A percentile compares a stretch with the other conserved stretches of the same genome.
Conservation (phyloP, 1,140 invertebrate species). For the Atta colombica region DNA sequence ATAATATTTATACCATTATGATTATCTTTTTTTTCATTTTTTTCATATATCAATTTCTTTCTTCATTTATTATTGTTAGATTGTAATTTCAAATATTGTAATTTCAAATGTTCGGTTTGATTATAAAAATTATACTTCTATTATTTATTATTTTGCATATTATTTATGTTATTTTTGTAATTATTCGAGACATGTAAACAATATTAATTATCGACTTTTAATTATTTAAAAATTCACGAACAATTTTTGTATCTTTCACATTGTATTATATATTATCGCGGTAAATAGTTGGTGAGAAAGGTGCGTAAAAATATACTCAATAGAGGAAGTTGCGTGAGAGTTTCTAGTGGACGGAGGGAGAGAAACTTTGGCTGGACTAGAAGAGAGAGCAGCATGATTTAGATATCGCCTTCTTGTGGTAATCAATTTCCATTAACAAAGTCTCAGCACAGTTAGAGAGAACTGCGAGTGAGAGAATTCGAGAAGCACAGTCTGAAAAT, state of each 20-base stretch:
- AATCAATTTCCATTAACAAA: constrained; percentile 85
- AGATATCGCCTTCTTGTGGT: constrained; percentile 83
- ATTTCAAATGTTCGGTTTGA: background rate
- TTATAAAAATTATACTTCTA: background rate
- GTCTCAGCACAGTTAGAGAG: constrained; percentile 69
- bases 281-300: constrained; percentile 52
- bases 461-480: constrained; percentile 46
- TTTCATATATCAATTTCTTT: background rate
- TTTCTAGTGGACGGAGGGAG: constrained; percentile 25
- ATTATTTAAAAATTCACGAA: constrained; percentile 5
- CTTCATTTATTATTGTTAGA: background rate
- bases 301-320: constrained; percentile 46
- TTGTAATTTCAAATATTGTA: background rate
- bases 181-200: background rate
- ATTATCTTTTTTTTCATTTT: too few species aligned
- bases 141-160: background rate
- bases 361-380: constrained; percentile 71
- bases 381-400: constrained; percentile 81
- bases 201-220: background rate
- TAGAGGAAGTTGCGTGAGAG: constrained; percentile 56
- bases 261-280: constrained; percentile 12
- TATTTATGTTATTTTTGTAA: background rate
- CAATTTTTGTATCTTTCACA: background rate
- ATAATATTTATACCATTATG: too few species aligned
- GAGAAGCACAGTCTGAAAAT: constrained; percentile 60